Base-by-base conservation (phyloP, 1,140 invertebrate species). In the Trachymyrmex septentrionalis region DNA sequence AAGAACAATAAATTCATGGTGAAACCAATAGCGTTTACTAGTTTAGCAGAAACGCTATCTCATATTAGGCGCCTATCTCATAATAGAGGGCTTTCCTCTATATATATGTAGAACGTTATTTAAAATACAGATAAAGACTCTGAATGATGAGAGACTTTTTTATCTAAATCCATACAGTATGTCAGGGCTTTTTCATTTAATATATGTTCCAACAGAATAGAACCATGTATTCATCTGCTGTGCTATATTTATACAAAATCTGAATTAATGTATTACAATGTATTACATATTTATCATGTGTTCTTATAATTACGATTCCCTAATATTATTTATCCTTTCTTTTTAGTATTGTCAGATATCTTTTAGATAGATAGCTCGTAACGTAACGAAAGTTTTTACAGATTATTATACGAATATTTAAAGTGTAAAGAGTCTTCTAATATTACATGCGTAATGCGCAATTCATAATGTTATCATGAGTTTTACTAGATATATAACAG, bases 401-500 rank as follows among this genome's bases (percentile, higher is more conserved):
- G 24, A n/a, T 24, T n/a, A 63, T 82, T 84, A 84, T 73, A 73
- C 19, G 67, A 24, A 82, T 63, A 84, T 84, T 84, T 84, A 84
- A 63, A 84, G 80, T 84, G 69, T n/a, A 30, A 73, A 73, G 57
- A 84, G 69, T n/a, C 80, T 84, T 84, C 80, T 84, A 84, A 84
- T 84, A 84, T 84, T 61, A 84, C 44, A n/a, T 53, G 48, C 55
- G 69, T 63, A 82, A 86, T 53, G 55, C 3, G 63, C 80, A 67
- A 50, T 90, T 90, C 77, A 82, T 87, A 77, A 69, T 81, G 85
- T 89, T 89, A 90, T 87, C 81, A 87, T 73, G 88, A 90, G 88
- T 89, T 89, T 87, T 89, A 87, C 85, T 67, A 76, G 88, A 86
- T 89, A 89, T 89, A 89, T 89, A 90, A 90, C 85, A 57, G 78